Evolutionary conservation across 2,113 vertebrate genomes (phyloP).

Genomic region (Channa maculata): DNA sequence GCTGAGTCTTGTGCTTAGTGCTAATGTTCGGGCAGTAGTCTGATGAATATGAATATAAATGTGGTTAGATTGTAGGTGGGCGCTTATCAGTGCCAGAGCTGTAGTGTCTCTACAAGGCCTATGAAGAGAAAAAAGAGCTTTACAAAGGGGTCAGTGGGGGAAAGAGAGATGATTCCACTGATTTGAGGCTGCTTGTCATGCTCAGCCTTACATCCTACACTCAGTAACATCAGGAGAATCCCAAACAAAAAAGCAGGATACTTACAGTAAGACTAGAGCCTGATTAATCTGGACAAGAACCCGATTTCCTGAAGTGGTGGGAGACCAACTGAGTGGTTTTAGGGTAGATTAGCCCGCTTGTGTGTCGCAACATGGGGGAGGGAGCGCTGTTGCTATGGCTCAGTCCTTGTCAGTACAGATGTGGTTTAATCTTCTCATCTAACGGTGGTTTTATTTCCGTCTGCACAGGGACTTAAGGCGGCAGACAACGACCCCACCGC

Average conservation of each 20-base stretch:
- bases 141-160: constrained; percentile 7
- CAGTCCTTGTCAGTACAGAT: constrained; percentile 26
- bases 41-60: constrained; percentile 35
- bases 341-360: constrained; percentile 56
- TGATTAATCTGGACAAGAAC: constrained; percentile 60
- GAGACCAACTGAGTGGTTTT: constrained; percentile 40
- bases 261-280: constrained; percentile 45
- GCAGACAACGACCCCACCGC: constrained; percentile 97
- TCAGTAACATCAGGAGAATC: constrained; percentile 29
- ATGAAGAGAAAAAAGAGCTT: neutral
- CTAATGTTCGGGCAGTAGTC: neutral
- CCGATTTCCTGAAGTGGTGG: constrained; percentile 57
- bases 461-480: constrained; percentile 92
- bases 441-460: constrained; percentile 29
- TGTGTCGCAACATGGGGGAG: constrained; percentile 24
- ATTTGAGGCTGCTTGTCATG: constrained; percentile 44
- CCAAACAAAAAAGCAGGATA: constrained; percentile 25
- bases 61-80: constrained; percentile 34
- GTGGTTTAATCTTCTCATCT: constrained; percentile 49
- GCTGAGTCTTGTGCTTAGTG: constrained; percentile 18
- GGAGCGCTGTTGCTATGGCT: constrained; percentile 12
- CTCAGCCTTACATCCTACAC: constrained; percentile 19
- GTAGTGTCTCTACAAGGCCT: neutral
- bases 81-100: constrained; percentile 5
- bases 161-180: constrained; percentile 21